Evolutionary conservation across 2,113 vertebrate genomes (phyloP), one percentile per base, ranked within the genome.

Genomic region (Telmatochromis brachygnathus): DNA sequence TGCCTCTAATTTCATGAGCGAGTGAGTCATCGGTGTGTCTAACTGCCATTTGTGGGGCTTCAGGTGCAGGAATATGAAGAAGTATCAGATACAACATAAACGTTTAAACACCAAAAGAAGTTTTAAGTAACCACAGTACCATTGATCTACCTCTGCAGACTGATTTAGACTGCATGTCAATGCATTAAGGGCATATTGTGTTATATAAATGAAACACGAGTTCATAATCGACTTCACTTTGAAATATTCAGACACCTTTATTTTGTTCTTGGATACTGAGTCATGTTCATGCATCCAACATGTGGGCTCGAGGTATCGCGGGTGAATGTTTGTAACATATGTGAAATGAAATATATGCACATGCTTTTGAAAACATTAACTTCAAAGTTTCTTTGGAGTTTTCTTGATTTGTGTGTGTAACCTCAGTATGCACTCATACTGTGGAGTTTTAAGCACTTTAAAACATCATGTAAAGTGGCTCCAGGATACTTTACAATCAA

Each of bases 1-100:
- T 73, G 5, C 79, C 37, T 82, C 39, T 82, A 19, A 81, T 91
- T 85, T 91, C 81, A 87, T 42, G 80, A 82, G 47, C 45, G 79
- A 87, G 80, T 94, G 91, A 93, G 60, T 93, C 92, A 91, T 88
- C 85, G 4, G 6, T 83, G 73, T 82, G 17, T 77, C 45, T 77
- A 39, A 23, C 80, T 70, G 90, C 51, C 62, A 13, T 60, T 60
- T 54, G n/a, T 12, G 55, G 17, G 23, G 55, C 73, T 51, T 77
- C 45, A n/a, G 10, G 73, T 77, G 45, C 73, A 49, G 26, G 15
- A 49, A 30, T 49, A 30, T 33, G 26, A 77, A 51, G 47, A 77
- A 30, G 42, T 30, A n/a, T 28, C 17, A 49, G 23, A 49, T 51
- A 33, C 17, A 49, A 4, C 1, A 5, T 19, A 33, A 77, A 77